A percentile compares a stretch with the other conserved stretches of the same genome.
Conservation (phyloP, 2,113 vertebrate species). For the Atrichornis clamosus region DNA sequence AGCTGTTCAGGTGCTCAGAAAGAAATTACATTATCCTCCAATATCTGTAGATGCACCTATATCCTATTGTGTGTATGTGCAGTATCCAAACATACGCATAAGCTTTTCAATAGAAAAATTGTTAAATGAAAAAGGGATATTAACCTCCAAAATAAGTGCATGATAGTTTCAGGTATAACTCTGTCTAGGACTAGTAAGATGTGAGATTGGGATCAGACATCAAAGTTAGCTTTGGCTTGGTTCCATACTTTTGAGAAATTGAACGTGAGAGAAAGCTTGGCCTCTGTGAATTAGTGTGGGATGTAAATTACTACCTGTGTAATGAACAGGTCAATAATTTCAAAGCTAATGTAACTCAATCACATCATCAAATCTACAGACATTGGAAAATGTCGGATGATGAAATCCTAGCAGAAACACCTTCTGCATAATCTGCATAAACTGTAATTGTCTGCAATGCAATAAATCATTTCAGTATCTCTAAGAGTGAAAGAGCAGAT, state of each 20-base stretch:
- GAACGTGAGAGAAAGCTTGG: not conserved
- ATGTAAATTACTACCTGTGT: slow-evolving; percentile 2
- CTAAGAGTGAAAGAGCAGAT: not conserved
- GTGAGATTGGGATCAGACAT: not conserved
- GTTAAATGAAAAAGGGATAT: not conserved
- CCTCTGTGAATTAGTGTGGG: not conserved
- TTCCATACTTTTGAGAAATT: not conserved
- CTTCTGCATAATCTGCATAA: not conserved
- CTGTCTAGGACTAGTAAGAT: not conserved
- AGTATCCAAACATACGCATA: not conserved
- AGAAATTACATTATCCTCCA: not conserved
- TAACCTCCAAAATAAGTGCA: not conserved
- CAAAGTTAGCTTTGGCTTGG: not conserved
- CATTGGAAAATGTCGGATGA: not conserved
- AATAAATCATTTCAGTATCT: not conserved
- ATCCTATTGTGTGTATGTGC: not conserved
- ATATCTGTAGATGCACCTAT: not conserved
- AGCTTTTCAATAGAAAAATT: not conserved
- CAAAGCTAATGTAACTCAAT: not conserved
- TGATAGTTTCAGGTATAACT: not conserved
- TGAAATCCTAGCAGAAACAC: not conserved
- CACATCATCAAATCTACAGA: not conserved
- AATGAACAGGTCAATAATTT: not conserved
- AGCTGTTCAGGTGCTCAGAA: not conserved
- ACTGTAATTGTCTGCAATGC: not conserved